Conservation (phyloP, 1,140 invertebrate species). For the Laodelphax striatellus region DNA sequence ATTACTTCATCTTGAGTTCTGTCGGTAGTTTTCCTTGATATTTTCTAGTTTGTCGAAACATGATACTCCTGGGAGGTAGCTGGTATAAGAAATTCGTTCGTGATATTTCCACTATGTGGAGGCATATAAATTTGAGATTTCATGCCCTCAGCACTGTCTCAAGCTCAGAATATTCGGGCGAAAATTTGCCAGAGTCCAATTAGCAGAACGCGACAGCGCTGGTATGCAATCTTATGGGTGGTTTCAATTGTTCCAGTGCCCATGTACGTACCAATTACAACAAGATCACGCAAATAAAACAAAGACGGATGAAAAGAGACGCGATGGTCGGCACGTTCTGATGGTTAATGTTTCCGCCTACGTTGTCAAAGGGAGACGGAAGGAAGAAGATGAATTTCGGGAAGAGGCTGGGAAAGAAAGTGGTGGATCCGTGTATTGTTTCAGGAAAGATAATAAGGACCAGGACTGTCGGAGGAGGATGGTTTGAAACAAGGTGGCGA, state of each 20-base stretch:
- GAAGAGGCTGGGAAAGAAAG: no score
- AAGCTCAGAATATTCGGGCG: constrained; percentile 17
- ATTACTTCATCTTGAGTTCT: no score
- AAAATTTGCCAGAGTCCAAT: constrained; percentile 24
- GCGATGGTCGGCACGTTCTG: background rate
- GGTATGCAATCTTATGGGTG: constrained; percentile 1
- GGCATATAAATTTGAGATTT: no score
- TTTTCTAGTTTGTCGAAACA: no score
- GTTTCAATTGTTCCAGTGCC: background rate
- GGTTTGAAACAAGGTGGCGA: no score
- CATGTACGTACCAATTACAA: background rate
- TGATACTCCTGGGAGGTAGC: no score
- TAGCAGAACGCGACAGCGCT: constrained; percentile 24
- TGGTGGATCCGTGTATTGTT: no score
- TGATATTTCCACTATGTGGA: no score
- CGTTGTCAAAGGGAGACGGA: background rate
- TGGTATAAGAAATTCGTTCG: no score
- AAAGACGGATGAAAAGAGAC: background rate
- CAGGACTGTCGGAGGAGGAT: no score
- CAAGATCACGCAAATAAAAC: background rate
- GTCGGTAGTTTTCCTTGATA: no score
- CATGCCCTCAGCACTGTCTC: background rate
- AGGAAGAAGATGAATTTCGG: background rate
- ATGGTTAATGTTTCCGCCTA: background rate
- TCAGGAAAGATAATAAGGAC: no score